Evolutionary conservation across 1,140 invertebrate species (phyloP).

Genomic region (Drosophila triauraria): DNA sequence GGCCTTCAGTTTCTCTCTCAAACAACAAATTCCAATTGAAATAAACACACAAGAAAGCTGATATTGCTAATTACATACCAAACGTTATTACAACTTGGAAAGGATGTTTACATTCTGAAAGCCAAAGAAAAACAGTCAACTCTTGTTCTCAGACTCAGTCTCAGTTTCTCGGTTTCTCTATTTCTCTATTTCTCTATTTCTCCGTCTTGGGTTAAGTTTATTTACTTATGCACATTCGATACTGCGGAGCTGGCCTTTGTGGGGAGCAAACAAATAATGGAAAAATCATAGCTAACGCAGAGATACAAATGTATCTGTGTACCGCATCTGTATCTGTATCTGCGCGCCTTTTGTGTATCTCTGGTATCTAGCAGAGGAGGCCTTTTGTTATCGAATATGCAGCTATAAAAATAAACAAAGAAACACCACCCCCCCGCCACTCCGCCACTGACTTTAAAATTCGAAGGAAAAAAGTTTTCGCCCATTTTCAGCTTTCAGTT

Average conservation of each 20-base stretch:
- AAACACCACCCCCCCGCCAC: neutral
- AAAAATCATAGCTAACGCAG: conserved; percentile 11
- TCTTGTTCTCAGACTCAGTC: neutral
- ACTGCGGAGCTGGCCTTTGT: conserved; percentile 25
- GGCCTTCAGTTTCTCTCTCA: neutral
- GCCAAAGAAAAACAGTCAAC: neutral
- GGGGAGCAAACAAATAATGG: conserved; percentile 23
- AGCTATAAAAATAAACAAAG: conserved; percentile 48
- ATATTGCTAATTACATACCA: neutral
- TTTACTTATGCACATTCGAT: conserved; percentile 45
- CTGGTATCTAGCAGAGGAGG: conserved; percentile 17
- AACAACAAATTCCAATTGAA: neutral
- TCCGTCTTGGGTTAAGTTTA: conserved; percentile 17
- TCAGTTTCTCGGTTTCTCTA: neutral
- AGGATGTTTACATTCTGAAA: conserved; percentile 2
- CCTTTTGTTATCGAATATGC: conserved; percentile 40
- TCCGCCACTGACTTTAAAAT: conserved; percentile 20
- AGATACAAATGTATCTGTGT: conserved; percentile 38
- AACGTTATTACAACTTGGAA: neutral
- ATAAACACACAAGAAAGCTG: neutral
- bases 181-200: neutral
- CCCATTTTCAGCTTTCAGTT: conserved; percentile 18
- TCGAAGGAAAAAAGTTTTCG: conserved; percentile 23
- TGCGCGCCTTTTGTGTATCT: conserved; percentile 24
- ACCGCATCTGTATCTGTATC: conserved; percentile 1